Evolutionary conservation across 2,888 invertebrate genomes (phyloP).

Genomic region (Cheilosia scutellata): DNA sequence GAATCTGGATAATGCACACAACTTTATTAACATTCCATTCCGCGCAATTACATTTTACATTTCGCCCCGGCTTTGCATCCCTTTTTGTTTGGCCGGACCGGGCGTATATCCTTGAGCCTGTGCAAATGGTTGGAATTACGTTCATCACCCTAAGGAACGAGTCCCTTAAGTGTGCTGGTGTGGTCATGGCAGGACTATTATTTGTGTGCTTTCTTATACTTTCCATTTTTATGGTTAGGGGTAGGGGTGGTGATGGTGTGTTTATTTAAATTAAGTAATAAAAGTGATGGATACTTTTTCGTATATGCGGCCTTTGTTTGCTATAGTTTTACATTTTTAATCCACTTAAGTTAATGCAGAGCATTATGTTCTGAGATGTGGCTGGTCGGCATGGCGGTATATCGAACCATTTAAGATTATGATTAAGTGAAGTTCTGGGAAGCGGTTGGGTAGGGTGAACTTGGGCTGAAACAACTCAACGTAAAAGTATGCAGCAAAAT

Average conservation of each 20-base stretch:
- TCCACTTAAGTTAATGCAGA: constrained; percentile 48
- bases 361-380: not conserved
- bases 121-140: constrained; percentile 56
- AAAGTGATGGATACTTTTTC: constrained; percentile 63
- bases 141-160: constrained; percentile 51
- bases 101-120: constrained; percentile 35
- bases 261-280: constrained; percentile 74
- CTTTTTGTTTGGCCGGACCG: constrained; percentile 14
- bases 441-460: too few relatives aligned
- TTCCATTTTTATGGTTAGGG: constrained; percentile 10
- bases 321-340: constrained; percentile 24
- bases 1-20: constrained; percentile 71
- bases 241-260: constrained; percentile 3
- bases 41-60: constrained; percentile 72
- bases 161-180: constrained; percentile 25
- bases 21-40: constrained; percentile 76
- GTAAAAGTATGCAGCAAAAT: too few relatives aligned
- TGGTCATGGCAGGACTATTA: constrained; percentile 61
- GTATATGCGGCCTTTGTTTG: not conserved
- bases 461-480: too few relatives aligned
- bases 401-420: too few relatives aligned
- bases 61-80: constrained; percentile 49
- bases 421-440: too few relatives aligned
- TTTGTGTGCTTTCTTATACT: constrained; percentile 50
- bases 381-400: not conserved